Evolutionary conservation across 2,797 vertebrate genomes (phyloP).

Genomic region (Malacoctenus gilli): DNA sequence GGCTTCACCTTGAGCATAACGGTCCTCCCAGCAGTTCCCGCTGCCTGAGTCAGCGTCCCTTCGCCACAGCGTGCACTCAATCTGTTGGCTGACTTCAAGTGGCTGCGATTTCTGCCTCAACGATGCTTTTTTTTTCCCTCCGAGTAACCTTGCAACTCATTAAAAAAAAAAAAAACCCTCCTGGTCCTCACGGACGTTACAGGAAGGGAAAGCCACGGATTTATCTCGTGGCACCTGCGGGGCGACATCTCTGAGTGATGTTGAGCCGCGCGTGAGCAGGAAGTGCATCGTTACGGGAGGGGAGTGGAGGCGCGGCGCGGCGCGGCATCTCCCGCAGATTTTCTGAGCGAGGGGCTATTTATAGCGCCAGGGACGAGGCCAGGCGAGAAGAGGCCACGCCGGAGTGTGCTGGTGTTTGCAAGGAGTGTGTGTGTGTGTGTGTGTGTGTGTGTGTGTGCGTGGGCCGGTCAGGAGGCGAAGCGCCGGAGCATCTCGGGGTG

Average conservation of each 20-base stretch:
- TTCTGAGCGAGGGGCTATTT: constrained; percentile 74
- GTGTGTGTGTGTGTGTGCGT: constrained; percentile 11
- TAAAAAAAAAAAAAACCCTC: constrained; percentile 22
- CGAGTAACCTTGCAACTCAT: constrained; percentile 69
- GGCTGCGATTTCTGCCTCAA: constrained; percentile 65
- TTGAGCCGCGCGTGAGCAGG: constrained; percentile 48
- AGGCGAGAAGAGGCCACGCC: constrained; percentile 59
- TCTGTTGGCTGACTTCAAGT: constrained; percentile 73
- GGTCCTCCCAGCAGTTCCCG: constrained; percentile 43
- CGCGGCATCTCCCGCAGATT: constrained; percentile 59
- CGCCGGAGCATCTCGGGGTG: constrained; percentile 16
- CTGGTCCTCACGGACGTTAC: too few species aligned
- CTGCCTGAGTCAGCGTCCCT: constrained; percentile 71
- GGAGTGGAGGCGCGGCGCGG: constrained; percentile 50
- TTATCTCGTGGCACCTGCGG: constrained; percentile 16
- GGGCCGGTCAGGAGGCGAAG: constrained; percentile 14
- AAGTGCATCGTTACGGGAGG: constrained; percentile 55
- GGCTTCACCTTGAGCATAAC: constrained; percentile 74
- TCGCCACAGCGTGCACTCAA: constrained; percentile 48
- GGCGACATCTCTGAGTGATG: constrained; percentile 58
- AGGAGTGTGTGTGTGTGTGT: constrained; percentile 26
- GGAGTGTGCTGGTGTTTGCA: constrained; percentile 40
- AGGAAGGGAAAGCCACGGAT: constrained; percentile 13
- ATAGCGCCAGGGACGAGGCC: constrained; percentile 65
- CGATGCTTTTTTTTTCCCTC: constrained; percentile 66